Conservation (phyloP, 2,113 vertebrate species). For the Grantiella picta region DNA sequence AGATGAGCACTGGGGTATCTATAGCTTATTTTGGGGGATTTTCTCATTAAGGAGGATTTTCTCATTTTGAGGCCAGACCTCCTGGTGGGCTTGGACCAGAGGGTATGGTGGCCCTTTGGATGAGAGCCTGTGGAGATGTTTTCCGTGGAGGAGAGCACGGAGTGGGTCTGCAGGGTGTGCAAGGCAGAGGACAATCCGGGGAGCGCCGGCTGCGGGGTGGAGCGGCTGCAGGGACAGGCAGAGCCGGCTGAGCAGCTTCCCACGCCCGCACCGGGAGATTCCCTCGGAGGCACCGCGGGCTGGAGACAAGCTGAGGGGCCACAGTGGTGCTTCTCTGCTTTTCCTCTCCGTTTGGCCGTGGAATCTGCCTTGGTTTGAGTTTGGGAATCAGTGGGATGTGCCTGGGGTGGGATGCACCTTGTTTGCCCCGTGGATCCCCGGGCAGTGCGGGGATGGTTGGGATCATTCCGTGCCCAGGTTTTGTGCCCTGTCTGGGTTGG, state of each 20-base stretch:
- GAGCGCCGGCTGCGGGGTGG: background rate
- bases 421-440: background rate
- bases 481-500: accelerated
- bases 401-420: accelerated
- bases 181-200: accelerated
- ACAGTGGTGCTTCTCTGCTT: accelerated
- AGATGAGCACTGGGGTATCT: accelerated
- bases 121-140: accelerated
- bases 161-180: accelerated
- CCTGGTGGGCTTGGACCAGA: background rate
- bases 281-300: background rate
- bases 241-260: slow-evolving; percentile 42
- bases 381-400: background rate
- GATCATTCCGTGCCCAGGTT: background rate
- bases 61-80: background rate
- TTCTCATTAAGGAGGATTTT: background rate
- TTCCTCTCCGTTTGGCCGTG: accelerated
- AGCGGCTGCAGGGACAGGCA: background rate
- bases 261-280: background rate
- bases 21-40: background rate
- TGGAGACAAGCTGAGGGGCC: background rate
- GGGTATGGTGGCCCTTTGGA: background rate
- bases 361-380: accelerated
- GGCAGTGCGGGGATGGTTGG: background rate
- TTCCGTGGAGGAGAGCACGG: accelerated